Percentiles rank a stretch among this genome's conserved stretches.
Evolutionary conservation across 92 coral and sea anemone species (phyloP).

Genomic region (Metridium senile): DNA sequence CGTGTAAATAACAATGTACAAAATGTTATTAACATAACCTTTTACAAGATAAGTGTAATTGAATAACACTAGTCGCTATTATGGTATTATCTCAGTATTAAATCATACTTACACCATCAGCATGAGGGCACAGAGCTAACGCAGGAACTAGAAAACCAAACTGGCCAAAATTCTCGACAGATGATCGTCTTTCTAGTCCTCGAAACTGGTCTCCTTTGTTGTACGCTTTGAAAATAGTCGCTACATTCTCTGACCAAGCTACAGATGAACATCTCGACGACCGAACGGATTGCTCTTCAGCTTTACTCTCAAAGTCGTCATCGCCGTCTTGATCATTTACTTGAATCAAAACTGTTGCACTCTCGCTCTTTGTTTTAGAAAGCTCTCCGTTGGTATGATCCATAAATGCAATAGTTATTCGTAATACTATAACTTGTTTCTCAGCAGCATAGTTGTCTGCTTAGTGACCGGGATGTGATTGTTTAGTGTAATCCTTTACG

Average conservation of each 20-base stretch:
- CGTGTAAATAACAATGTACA: too few relatives aligned
- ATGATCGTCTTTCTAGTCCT: conserved; percentile 71
- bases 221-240: not conserved
- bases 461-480: conserved; percentile 13
- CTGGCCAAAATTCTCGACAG: conserved; percentile 88
- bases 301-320: not conserved
- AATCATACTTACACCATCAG: conserved; percentile 77
- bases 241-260: conserved; percentile 47
- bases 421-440: not conserved
- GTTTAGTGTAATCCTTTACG: conserved; percentile 16
- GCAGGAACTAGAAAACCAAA: conserved; percentile 90
- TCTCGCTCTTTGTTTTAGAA: conserved; percentile 18
- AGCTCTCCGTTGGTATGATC: conserved; percentile 13
- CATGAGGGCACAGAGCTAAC: conserved; percentile 72
- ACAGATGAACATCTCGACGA: conserved; percentile 45
- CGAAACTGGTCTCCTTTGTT: conserved; percentile 47
- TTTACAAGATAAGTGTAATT: too few relatives aligned
- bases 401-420: not conserved
- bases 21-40: too few relatives aligned
- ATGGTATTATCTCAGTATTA: not conserved
- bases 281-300: conserved; percentile 8
- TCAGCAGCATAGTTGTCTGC: conserved; percentile 4
- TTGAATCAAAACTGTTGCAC: conserved; percentile 35
- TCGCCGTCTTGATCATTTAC: conserved; percentile 28
- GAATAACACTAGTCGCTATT: not conserved